Base-by-base conservation (phyloP, 2,888 invertebrate species). In the Cosmopolites sordidus region DNA sequence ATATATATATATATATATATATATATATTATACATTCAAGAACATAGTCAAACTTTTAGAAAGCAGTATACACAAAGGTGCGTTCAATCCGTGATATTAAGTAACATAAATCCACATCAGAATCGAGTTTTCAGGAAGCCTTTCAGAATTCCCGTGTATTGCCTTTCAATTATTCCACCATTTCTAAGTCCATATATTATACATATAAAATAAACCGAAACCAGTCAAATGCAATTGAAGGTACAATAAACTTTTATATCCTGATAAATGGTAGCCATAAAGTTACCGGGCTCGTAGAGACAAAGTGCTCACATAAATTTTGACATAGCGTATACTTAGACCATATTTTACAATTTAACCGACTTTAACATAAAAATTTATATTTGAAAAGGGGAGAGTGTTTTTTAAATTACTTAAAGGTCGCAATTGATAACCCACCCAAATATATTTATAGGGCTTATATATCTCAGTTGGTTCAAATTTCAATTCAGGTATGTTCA, bases 201-300 rank as follows among this genome's bases (percentile, higher is more conserved):
- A 33, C 40, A 16, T 15, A 27, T 39, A 44, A 44, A 44, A 33
- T 43, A 50, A 50, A 50, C 43, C 39, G 38, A 40, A 50, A 44
- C 39, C 50, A 50, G 50, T 50, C 50, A 50, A 44, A 44, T 37
- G 50, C 50, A 50, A 50, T 50, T 50, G 43, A 43, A 50, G 44
- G 39, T 38, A 50, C 50, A 43, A 50, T 50, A 50, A 50, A 50
- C 50, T 50, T 50, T 50, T 50, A 50, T 50, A 33, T 37, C 18
- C 43, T 44, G 50, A 50, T 50, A 50, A 50, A 50, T 50, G 50
- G 40, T 22, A 9, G 43, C 27, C 44, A 50, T 50, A 50, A 43
- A 50, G 43, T 43, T 37, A 43, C 39, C 1, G 30, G 22, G 50
- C 18, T 44, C 43, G 40, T 38, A 37, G 27, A 50, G 50, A 50